phyloP scores from a whole-genome alignment of 30 jellyfish, hydroid and myxozoan genomes.

The Aurelia sp. region DNA sequence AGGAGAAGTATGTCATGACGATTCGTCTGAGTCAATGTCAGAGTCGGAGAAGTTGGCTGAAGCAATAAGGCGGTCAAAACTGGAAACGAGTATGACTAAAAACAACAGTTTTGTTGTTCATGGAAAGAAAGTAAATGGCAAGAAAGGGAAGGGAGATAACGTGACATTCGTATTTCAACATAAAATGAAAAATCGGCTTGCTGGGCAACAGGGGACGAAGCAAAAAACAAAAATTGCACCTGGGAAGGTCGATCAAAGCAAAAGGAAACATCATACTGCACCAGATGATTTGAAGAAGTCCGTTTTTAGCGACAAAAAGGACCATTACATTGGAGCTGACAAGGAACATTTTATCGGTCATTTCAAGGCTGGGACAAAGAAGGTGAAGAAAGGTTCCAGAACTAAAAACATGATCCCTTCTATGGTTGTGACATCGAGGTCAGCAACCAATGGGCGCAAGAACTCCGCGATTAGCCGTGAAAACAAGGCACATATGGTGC shows the following conservation, averaged over 20 bases:
- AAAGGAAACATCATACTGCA: background rate
- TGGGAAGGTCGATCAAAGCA: background rate
- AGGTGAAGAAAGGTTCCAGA: constrained; percentile 2
- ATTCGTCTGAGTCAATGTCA: constrained; percentile 61
- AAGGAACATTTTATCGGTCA: constrained; percentile 24
- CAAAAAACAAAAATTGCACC: background rate
- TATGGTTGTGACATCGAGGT: constrained; percentile 2
- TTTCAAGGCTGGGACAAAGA: constrained; percentile 41
- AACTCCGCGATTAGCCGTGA: background rate
- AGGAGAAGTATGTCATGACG: constrained; percentile 72
- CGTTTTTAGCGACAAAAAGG: constrained; percentile 1
- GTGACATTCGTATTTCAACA: background rate
- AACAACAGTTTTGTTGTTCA: background rate
- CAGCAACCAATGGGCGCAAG: background rate
- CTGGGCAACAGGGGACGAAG: background rate
- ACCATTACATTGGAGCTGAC: constrained; percentile 11
- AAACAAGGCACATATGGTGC: background rate
- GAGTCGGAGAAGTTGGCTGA: constrained; percentile 64
- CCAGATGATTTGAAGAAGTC: background rate
- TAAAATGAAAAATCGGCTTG: background rate
- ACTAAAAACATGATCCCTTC: constrained; percentile 10
- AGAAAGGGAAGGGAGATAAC: background rate
- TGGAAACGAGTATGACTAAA: constrained; percentile 46
- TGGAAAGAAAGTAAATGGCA: background rate
- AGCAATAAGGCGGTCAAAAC: constrained; percentile 54